Percentiles rank a stretch among this genome's conserved stretches.
Evolutionary conservation across 2,113 vertebrate species (phyloP).

Genomic region (Hydrochoerus hydrochaeris): DNA sequence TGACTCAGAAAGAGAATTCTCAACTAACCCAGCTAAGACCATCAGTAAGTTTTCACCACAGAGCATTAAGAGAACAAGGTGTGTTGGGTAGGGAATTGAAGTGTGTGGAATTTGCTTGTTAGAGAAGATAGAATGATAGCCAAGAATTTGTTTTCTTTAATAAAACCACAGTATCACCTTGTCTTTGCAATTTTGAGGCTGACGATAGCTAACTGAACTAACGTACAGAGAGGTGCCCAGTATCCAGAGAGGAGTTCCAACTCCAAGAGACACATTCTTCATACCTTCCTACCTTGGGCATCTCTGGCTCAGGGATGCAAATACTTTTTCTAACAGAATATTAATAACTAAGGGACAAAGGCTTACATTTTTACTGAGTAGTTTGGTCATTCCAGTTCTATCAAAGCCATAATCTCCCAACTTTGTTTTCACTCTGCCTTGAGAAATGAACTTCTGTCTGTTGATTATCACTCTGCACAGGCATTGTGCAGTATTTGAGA

Average conservation of each 20-base stretch:
- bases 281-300: not conserved
- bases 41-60: not conserved
- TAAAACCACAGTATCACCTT: not conserved
- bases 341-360: conserved; percentile 37
- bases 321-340: conserved; percentile 3
- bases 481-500: not conserved
- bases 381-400: not conserved
- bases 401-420: not conserved
- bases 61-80: not conserved
- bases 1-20: not conserved
- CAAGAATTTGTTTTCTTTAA: not conserved
- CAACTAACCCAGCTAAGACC: not conserved
- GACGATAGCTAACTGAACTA: not conserved
- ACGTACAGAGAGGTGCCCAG: not conserved
- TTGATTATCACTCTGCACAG: not conserved
- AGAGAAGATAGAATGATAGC: not conserved
- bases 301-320: not conserved
- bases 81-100: too few species aligned
- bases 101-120: not conserved
- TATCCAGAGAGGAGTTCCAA: not conserved
- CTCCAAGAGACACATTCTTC: not conserved
- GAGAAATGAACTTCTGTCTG: not conserved
- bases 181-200: not conserved
- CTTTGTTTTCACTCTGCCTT: not conserved
- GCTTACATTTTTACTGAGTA: not conserved